A percentile compares a stretch with the other conserved stretches of the same genome.
Evolutionary conservation across 1,140 invertebrate genomes (phyloP).

Genomic region (Heliothis virescens): DNA sequence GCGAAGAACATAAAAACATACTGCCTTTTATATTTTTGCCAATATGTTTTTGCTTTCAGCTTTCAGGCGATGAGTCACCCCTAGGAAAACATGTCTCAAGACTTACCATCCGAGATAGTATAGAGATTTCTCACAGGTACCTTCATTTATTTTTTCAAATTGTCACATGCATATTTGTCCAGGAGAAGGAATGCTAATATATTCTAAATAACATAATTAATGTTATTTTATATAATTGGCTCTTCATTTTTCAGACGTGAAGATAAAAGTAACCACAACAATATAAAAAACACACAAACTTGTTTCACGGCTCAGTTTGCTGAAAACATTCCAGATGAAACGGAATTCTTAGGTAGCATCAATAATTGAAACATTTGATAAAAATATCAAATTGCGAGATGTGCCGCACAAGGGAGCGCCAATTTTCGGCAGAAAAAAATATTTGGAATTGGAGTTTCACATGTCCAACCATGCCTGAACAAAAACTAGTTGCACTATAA

Average conservation of each 20-base stretch:
- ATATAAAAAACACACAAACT: slow-evolving; percentile 32
- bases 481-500: too few species aligned
- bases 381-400: too few species aligned
- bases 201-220: neutral
- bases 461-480: too few species aligned
- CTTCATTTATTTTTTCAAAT: slow-evolving; percentile 50
- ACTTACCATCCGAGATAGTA: slow-evolving; percentile 68
- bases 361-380: neutral
- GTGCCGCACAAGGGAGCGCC: too few species aligned
- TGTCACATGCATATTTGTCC: neutral
- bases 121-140: slow-evolving; percentile 72
- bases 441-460: too few species aligned
- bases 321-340: neutral
- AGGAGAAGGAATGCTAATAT: neutral
- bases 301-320: slow-evolving; percentile 10
- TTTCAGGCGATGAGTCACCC: slow-evolving; percentile 27
- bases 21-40: too few species aligned
- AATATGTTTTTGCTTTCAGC: slow-evolving; percentile 60
- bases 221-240: neutral
- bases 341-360: slow-evolving; percentile 14
- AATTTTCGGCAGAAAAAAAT: too few species aligned
- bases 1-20: too few species aligned
- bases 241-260: slow-evolving; percentile 54
- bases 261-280: slow-evolving; percentile 14
- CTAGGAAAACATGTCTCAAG: slow-evolving; percentile 51